These are phyloP conservation scores for Dendrophyllia cribrosa DNA, from an alignment of 64 coral and sea anemone genomes.

Conservation along the genomic window DNA sequence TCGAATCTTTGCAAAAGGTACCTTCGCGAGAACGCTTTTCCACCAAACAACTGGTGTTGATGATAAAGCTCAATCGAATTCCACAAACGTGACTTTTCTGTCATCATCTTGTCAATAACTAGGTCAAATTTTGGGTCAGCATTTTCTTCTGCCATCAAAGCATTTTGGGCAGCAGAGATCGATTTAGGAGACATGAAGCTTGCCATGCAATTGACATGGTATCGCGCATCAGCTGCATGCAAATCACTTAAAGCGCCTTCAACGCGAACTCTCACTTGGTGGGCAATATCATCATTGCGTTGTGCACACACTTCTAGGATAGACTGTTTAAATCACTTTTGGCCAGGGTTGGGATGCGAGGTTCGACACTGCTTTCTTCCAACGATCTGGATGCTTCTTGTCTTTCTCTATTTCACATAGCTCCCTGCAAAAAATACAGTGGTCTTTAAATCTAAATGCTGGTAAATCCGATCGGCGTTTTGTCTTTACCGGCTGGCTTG, in stretches of 20 bases:
- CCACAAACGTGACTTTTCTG: conserved; percentile 63
- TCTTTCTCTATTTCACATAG: conserved; percentile 77
- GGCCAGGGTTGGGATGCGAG: conserved; percentile 42
- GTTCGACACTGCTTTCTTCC: conserved; percentile 67
- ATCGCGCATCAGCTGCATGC: conserved; percentile 65
- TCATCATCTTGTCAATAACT: conserved; percentile 55
- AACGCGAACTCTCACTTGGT: conserved; percentile 66
- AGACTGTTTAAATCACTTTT: conserved; percentile 70
- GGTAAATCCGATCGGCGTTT: conserved; percentile 44
- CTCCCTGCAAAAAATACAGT: conserved; percentile 75
- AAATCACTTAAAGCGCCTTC: conserved; percentile 76
- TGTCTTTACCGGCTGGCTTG: conserved; percentile 19
- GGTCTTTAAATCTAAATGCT: conserved; percentile 66
- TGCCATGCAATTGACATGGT: conserved; percentile 66
- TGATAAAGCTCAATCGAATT: conserved; percentile 61
- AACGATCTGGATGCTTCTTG: conserved; percentile 70
- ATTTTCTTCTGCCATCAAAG: conserved; percentile 42
- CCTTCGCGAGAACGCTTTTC: conserved; percentile 13
- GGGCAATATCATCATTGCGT: conserved; percentile 62
- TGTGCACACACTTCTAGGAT: conserved; percentile 62
- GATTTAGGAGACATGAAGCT: conserved; percentile 71
- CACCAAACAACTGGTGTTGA: conserved; percentile 58
- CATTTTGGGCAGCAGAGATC: conserved; percentile 46
- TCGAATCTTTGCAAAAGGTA: conserved; percentile 21
- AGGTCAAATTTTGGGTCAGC: conserved; percentile 44